These are phyloP conservation scores for Zoanthus solanderi DNA, from an alignment of 92 coral and sea anemone genomes.

Conservation along the genomic window DNA sequence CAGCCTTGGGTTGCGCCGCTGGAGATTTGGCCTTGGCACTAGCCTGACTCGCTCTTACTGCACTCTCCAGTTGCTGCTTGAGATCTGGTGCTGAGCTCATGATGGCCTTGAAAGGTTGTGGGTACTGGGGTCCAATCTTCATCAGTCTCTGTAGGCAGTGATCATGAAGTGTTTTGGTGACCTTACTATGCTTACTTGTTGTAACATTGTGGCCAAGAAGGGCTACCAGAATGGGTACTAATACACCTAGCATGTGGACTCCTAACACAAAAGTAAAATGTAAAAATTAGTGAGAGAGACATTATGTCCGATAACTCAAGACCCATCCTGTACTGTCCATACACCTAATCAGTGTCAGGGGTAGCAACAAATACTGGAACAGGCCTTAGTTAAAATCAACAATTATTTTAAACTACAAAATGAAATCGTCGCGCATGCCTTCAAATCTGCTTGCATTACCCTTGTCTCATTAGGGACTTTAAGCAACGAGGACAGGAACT, in stretches of 20 bases:
- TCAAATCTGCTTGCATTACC: too few species aligned
- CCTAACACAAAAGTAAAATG: conserved; percentile 58
- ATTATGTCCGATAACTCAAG: not conserved
- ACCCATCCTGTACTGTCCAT: not conserved
- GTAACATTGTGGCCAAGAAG: conserved; percentile 72
- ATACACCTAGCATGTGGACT: conserved; percentile 86
- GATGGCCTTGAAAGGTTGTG: conserved; percentile 93
- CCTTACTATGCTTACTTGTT: conserved; percentile 67
- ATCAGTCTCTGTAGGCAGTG: conserved; percentile 92
- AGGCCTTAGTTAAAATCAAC: too few species aligned
- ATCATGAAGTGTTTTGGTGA: conserved; percentile 86
- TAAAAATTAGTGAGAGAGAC: not conserved
- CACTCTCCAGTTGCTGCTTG: conserved; percentile 90
- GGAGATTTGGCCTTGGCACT: conserved; percentile 80
- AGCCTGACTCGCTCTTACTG: conserved; percentile 90
- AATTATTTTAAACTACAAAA: too few species aligned
- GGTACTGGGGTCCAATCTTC: conserved; percentile 97
- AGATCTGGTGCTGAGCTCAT: conserved; percentile 90
- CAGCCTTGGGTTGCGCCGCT: conserved; percentile 77
- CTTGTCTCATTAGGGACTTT: too few species aligned
- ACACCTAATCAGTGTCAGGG: too few species aligned
- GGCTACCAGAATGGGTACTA: conserved; percentile 89
- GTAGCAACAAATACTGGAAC: too few species aligned
- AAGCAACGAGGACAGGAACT: too few species aligned
- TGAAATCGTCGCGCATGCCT: too few species aligned